Conservation (phyloP, 2,113 vertebrate genomes). For the Pyrgilauda ruficollis region DNA sequence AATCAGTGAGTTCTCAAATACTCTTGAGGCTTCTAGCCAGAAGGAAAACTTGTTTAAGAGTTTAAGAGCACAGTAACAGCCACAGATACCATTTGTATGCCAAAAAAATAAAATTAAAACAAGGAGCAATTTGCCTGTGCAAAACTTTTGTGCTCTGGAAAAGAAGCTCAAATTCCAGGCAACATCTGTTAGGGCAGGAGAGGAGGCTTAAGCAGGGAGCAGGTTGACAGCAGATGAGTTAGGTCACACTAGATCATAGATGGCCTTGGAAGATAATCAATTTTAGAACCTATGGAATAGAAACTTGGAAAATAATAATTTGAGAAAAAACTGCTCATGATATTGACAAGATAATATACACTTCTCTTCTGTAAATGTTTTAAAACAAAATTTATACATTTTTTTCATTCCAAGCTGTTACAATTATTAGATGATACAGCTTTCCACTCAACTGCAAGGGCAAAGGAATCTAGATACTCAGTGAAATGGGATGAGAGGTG, state of each 20-base stretch:
- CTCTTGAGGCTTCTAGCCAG: too few relatives aligned
- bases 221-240: background rate
- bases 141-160: background rate
- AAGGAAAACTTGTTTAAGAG: background rate
- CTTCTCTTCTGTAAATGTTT: background rate
- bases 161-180: background rate
- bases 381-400: background rate
- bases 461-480: background rate
- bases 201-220: background rate
- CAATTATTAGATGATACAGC: background rate
- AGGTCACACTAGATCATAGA: background rate
- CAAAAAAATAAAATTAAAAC: background rate
- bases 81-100: background rate
- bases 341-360: too few relatives aligned
- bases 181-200: too few relatives aligned
- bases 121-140: rapidly evolving
- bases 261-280: background rate
- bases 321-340: background rate
- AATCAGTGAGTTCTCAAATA: background rate
- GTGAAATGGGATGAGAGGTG: background rate
- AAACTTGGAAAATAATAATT: background rate
- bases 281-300: background rate
- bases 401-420: background rate
- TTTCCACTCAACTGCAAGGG: background rate
- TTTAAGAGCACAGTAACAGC: background rate